Evolutionary conservation across 23 tunicate genomes (phyloP), one percentile per base, ranked within the genome.

Genomic region (Clavelina lepadiformis): DNA sequence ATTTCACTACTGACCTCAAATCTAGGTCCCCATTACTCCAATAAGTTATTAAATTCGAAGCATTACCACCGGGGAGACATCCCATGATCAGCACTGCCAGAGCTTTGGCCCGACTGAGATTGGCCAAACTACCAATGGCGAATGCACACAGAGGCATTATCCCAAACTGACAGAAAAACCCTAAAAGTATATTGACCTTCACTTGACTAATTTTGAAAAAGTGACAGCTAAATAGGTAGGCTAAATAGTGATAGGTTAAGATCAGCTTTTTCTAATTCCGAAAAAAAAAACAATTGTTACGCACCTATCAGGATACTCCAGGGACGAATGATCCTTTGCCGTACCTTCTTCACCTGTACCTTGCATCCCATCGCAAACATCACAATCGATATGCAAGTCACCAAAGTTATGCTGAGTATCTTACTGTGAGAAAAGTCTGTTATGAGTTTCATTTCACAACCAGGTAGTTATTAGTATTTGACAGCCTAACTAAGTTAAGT

Each of bases 331-430:
- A 71, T 20, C 30, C 77, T 51, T 21, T 56, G 26, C 52, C n/a
- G 28, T 31, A 71, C 33, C 36, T 71, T 58, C 31, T 35, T 37
- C 3, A 57, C 34, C 38, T 57, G 31, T 22, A 71, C 77, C 25
- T 71, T 71, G 54, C 77, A 71, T 3, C 77, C 77, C 77, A 71
- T 71, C 3, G 77, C 65, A 1, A 71, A 57, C 77, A 71, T 71
- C 8, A 71, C 54, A 28, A 71, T 56, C 18, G 65, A 24, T 5
- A 71, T 38, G 41, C 77, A 71, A 29, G 47, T 66, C 6, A 71
- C 38, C 47, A 71, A 54, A 33, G 66, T 37, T 20, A 56, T 35
- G 54, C 65, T 71, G 15, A 71, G 54, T 1, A 41, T 41, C 28
- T 57, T 65, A 71, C 77, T 71, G 66, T 19, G 37, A 38, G 26